phyloP scores from a whole-genome alignment of 1,140 invertebrate genomes.

The Meloidogyne hapla region DNA sequence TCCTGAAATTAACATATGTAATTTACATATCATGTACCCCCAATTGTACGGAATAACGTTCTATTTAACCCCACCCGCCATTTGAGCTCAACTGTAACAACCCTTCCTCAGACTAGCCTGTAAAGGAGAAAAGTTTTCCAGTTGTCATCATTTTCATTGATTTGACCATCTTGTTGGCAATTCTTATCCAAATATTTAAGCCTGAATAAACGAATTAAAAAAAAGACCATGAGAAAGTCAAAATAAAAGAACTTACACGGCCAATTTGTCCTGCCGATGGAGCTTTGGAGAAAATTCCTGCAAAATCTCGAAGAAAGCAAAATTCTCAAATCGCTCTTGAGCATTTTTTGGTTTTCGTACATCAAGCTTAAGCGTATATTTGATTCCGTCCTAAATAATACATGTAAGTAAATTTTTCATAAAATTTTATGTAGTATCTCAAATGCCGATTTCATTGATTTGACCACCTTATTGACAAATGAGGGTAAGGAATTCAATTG shows the following conservation, averaged over 20 bases:
- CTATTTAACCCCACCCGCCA: too few species aligned
- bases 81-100: too few species aligned
- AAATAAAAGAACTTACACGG: constrained; percentile 37
- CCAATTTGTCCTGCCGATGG: constrained; percentile 48
- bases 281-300: constrained; percentile 50
- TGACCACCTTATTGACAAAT: too few species aligned
- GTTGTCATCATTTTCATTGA: background rate
- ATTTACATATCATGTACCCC: too few species aligned
- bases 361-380: constrained; percentile 39
- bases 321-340: constrained; percentile 9
- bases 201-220: constrained; percentile 1
- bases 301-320: constrained; percentile 46
- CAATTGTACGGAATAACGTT: too few species aligned
- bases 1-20: constrained; percentile 5
- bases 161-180: constrained; percentile 2
- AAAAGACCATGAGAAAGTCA: background rate
- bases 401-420: too few species aligned
- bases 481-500: too few species aligned
- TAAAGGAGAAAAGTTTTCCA: constrained; percentile 22
- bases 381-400: constrained; percentile 40
- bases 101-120: constrained; percentile 8
- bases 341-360: constrained; percentile 18
- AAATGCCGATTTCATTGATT: too few species aligned
- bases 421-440: too few species aligned
- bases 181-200: constrained; percentile 25